Conservation (phyloP, 2,113 vertebrate species). For the Brachypteracias leptosomus region DNA sequence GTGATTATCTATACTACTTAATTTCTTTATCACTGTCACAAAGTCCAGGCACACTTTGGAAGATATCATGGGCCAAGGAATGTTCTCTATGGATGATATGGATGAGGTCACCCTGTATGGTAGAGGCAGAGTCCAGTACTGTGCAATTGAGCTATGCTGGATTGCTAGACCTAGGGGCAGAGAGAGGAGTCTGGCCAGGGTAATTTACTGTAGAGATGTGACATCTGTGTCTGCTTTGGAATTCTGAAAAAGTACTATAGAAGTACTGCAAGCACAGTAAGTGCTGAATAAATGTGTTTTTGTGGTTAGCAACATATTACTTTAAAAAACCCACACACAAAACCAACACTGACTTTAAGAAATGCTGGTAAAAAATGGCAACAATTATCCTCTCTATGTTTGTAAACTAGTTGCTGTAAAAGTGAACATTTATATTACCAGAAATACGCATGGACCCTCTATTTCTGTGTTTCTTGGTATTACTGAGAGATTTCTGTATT, state of each 20-base stretch:
- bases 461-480: background rate
- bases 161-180: background rate
- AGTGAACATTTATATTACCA: background rate
- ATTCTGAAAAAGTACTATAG: background rate
- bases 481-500: background rate
- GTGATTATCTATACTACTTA: background rate
- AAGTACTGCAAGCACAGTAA: background rate
- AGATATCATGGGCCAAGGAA: background rate
- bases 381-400: background rate
- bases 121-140: background rate
- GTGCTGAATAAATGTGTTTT: background rate
- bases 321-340: background rate
- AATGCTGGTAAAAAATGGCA: background rate
- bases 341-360: background rate
- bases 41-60: background rate
- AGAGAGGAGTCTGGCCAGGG: background rate
- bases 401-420: background rate
- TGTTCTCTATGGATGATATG: background rate
- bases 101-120: background rate
- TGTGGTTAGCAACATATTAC: background rate
- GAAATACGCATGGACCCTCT: background rate
- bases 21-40: background rate
- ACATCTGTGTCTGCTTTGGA: background rate
- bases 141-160: background rate
- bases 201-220: background rate